phyloP scores from a whole-genome alignment of 2,113 vertebrate genomes.

The Microcebus griseorufus region DNA sequence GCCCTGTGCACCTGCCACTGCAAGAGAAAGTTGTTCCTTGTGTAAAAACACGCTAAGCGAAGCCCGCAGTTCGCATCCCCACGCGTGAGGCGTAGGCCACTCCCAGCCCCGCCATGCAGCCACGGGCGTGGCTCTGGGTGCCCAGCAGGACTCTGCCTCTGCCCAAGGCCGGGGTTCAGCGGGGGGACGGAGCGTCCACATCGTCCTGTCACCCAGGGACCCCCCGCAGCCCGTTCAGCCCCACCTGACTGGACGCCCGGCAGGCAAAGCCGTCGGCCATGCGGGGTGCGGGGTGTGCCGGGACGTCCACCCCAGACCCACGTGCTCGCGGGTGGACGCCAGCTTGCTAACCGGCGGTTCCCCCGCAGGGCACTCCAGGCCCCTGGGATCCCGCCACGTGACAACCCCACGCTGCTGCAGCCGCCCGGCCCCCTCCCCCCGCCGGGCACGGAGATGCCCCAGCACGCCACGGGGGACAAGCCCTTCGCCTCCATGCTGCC shows the following conservation, averaged over 20 bases:
- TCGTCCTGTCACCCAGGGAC: too few species aligned
- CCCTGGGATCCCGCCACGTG: rapidly evolving
- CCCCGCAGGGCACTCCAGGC: constrained; percentile 48
- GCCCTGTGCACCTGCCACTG: too few species aligned
- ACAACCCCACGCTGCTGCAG: neutral
- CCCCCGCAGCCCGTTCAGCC: too few species aligned
- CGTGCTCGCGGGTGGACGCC: rapidly evolving
- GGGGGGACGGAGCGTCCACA: too few species aligned
- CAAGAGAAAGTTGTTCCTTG: neutral
- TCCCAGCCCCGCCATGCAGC: neutral
- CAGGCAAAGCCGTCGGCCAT: rapidly evolving
- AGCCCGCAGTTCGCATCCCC: too few species aligned
- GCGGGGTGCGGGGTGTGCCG: rapidly evolving
- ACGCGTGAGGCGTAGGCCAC: neutral
- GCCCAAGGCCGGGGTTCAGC: too few species aligned
- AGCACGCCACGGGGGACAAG: constrained; percentile 83
- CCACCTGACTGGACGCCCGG: rapidly evolving
- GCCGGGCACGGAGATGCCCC: constrained; percentile 86
- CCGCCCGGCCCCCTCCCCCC: neutral
- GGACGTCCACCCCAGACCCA: rapidly evolving
- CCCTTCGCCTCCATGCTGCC: constrained; percentile 88
- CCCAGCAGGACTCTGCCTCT: too few species aligned
- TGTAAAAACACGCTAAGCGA: neutral
- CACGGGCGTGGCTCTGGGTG: too few species aligned
- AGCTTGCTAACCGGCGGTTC: constrained; percentile 16